phyloP scores from a whole-genome alignment of 2,113 vertebrate species.

The Syrmaticus mikado region DNA sequence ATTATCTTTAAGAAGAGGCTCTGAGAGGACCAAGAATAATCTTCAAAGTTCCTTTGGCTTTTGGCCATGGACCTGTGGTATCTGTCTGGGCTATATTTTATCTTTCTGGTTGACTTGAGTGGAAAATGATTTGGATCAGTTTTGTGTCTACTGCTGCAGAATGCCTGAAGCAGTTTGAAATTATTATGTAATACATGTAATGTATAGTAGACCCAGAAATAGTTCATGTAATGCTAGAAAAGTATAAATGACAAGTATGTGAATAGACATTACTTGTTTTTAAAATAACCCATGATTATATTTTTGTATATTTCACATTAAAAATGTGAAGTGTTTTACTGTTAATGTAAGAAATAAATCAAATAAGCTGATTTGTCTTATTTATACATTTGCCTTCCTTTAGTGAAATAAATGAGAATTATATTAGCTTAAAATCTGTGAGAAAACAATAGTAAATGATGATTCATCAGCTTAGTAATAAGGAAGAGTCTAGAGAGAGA shows the following conservation, averaged over 20 bases:
- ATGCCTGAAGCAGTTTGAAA: background rate
- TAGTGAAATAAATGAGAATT: constrained; percentile 11
- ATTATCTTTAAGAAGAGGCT: background rate
- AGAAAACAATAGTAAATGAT: background rate
- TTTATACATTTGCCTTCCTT: background rate
- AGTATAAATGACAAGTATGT: background rate
- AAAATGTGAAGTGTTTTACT: background rate
- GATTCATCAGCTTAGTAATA: background rate
- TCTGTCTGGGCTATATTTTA: background rate
- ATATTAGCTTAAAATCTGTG: background rate
- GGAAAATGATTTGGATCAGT: background rate
- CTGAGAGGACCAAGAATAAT: background rate
- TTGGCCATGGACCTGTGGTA: background rate
- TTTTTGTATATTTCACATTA: background rate
- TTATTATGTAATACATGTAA: background rate
- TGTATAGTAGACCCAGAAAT: background rate
- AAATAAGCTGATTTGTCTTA: background rate
- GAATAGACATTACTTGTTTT: background rate
- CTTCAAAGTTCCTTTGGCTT: background rate
- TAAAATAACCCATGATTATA: background rate
- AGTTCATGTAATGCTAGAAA: background rate
- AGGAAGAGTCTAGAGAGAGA: background rate
- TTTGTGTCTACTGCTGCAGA: background rate
- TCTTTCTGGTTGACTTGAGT: background rate
- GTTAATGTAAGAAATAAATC: background rate